Base-by-base conservation (phyloP, 1,140 invertebrate genomes). In the Varroa destructor region DNA sequence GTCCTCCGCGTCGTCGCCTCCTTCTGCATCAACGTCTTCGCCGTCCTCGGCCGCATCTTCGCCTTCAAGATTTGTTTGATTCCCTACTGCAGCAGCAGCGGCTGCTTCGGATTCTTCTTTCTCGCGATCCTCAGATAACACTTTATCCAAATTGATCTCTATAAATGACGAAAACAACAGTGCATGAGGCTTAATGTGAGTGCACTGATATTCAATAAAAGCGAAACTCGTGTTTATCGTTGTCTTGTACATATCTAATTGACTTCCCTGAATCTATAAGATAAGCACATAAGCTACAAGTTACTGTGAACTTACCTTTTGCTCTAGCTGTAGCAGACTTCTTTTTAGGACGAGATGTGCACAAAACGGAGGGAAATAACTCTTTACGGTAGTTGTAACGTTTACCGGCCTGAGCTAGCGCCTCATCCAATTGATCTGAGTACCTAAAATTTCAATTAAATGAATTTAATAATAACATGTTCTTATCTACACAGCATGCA, bases 81-180 rank as follows among this genome's bases (percentile, higher is more conserved):
- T 51, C 8, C 46, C 46, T 51, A 8, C 46, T 51, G 46, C 46
- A 5, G 46, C 46, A 8, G 46, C 46, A 8, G 46, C 46, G 3
- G 46, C 46, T 51, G 46, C 46, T 8, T 51, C 46, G 46, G 46
- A 51, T 51, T 51, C 46, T 51, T 51, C 46, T 8, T 51, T 51
- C 46, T 51, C 46, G 46, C 46, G 46, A 8, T 67, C 61, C 61
- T 67, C 61, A 40, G 61, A 67, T 2, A 67, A 37, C 40, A 67
- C 61, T 67, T 67, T 67, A 46, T 67, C 61, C 12, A 67, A 37
- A 40, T 67, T 67, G 1, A 67, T 67, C 12, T 67, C 61, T 67
- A 46, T 14, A 40, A 40, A 25, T 25, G 25, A 2, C 14, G 36
- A 3, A 12, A 58, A n/a, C 10, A 67, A 14, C 40, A 67, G 12